Percentiles rank a stretch among this genome's conserved stretches.
Conservation (phyloP, 2,797 vertebrate genomes). For the Ceryle rudis region DNA sequence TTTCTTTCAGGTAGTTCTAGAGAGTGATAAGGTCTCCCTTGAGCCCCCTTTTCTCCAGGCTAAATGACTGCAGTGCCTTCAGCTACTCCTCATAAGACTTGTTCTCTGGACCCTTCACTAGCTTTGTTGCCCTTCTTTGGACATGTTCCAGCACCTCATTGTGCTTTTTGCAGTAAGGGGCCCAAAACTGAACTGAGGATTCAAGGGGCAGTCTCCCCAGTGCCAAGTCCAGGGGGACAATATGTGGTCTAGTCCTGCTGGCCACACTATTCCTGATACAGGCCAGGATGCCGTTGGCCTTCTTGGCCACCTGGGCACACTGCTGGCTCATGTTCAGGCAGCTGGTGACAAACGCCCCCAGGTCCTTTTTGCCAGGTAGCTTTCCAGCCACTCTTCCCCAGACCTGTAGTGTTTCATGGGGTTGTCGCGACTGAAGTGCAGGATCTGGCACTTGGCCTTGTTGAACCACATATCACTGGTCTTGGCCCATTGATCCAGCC, state of each 20-base stretch:
- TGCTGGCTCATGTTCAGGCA: no score
- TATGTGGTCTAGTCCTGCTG: background rate
- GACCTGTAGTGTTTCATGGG: background rate
- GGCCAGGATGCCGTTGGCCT: background rate
- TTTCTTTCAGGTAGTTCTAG: no score
- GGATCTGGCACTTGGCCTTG: background rate
- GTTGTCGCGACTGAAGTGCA: background rate
- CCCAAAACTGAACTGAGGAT: background rate
- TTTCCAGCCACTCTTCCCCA: background rate
- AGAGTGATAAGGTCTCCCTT: no score
- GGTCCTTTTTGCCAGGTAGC: background rate
- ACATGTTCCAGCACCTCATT: accelerated
- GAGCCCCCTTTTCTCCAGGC: no score
- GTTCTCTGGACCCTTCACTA: background rate
- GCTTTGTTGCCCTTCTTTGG: background rate
- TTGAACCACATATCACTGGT: no score
- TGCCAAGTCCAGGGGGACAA: no score
- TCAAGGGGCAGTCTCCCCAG: background rate
- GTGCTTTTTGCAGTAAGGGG: accelerated
- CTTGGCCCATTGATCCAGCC: no score
- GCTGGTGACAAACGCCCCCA: background rate
- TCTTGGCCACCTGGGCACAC: background rate
- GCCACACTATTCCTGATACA: background rate
- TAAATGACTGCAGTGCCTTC: no score
- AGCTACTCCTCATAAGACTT: no score